Evolutionary conservation across 2,797 vertebrate genomes (phyloP), one percentile per base, ranked within the genome.

Genomic region (Poecile montanus): DNA sequence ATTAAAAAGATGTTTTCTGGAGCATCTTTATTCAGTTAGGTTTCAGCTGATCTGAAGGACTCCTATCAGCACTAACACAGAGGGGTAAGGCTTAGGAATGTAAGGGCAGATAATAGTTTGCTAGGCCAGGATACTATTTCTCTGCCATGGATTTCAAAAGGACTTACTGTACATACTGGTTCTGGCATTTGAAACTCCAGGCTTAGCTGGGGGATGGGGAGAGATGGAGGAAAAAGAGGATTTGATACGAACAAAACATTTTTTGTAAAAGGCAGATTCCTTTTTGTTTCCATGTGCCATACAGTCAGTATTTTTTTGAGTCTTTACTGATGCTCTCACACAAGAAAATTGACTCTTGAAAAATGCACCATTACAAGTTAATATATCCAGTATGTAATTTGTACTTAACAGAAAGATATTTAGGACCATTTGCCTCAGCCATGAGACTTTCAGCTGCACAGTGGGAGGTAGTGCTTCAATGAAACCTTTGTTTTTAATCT

Each of bases 321-420:
- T 72, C 75, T 80, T 82, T 70, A 30, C 63, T 42, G 36, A 84
- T 38, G 54, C 82, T 95, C 95, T 97, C 97, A 96, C 30, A 63
- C 87, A 95, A 97, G 94, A 68, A 66, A 93, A 96, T 78, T 79
- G 70, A 81, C 73, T 95, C 93, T 88, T 83, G 63, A 97, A 96
- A 90, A 98, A 98, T 96, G 97, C 97, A 98, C 98, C 98, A 98
- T 98, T 98, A 97, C 97, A 92, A 79, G 98, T 98, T 98, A 89
- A 97, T 97, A 97, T 95, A 98, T 98, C 98, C 98, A 98, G 98
- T 98, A 98, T 98, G 98, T 98, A 98, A 99, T 99, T 97, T 98
- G 98, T 98, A 98, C 98, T 98, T 98, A 98, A 97, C 89, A 92
- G 96, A 97, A 95, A 97, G 96, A 98, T 98, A 98, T 98, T 98